These are phyloP conservation scores for Drosophila rubida DNA, from an alignment of 2,888 invertebrate species.

Conservation along the genomic window DNA sequence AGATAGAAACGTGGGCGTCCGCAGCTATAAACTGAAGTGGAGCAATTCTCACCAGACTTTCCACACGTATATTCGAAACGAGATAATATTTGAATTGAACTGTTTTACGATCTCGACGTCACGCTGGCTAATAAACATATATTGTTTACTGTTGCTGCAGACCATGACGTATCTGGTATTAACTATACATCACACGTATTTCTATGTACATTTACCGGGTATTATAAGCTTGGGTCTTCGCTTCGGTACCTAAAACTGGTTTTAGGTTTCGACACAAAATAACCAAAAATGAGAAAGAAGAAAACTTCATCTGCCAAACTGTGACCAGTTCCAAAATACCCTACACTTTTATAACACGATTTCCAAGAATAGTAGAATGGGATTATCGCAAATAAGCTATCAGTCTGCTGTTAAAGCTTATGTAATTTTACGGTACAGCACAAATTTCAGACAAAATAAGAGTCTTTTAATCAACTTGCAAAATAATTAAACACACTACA, in stretches of 20 bases:
- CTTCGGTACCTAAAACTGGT: slow-evolving; percentile 8
- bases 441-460: no score
- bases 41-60: slow-evolving; percentile 17
- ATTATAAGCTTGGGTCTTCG: background rate
- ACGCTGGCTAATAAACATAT: slow-evolving; percentile 16
- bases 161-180: background rate
- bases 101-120: slow-evolving; percentile 30
- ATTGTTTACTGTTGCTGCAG: background rate
- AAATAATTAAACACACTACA: no score
- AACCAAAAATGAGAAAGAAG: background rate
- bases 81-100: slow-evolving; percentile 37
- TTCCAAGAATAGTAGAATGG: no score
- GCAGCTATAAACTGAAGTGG: slow-evolving; percentile 46
- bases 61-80: slow-evolving; percentile 49
- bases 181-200: background rate
- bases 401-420: no score
- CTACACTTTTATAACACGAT: no score
- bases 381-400: no score
- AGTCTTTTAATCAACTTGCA: no score
- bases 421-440: no score
- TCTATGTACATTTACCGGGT: background rate
- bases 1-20: slow-evolving; percentile 33
- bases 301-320: background rate
- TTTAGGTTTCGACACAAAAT: background rate
- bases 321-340: background rate